These are phyloP conservation scores for Acanthiza pusilla DNA, from an alignment of 2,797 vertebrate genomes.

Conservation along the genomic window DNA sequence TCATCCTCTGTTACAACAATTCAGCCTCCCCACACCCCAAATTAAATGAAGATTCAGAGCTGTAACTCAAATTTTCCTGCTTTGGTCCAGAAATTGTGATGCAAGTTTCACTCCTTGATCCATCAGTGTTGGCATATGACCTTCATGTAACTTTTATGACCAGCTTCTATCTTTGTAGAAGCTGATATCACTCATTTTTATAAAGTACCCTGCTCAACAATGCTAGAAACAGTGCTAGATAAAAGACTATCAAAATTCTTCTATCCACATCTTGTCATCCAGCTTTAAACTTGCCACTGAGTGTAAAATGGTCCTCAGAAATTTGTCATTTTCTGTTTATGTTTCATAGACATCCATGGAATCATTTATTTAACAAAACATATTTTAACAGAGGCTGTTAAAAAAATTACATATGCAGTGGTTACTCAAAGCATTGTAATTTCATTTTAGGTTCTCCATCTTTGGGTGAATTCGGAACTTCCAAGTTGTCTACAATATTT, in stretches of 20 bases:
- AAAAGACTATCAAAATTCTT: not conserved
- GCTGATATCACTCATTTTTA: not conserved
- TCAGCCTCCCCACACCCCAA: not conserved
- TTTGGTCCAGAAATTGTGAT: not conserved
- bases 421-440: not conserved
- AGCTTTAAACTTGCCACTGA: not conserved
- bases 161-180: not conserved
- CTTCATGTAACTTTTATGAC: not conserved
- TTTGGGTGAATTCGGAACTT: not conserved
- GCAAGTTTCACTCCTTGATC: not conserved
- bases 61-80: not conserved
- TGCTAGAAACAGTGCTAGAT: not conserved
- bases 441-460: not conserved
- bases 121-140: not conserved
- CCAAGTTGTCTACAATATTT: not conserved
- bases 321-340: not conserved
- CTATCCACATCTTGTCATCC: not conserved
- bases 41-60: not conserved
- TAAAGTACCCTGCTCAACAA: not conserved
- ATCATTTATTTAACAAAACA: not conserved
- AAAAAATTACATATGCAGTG: accelerated
- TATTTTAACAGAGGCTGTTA: not conserved
- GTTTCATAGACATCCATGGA: not conserved
- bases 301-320: not conserved
- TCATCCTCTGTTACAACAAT: not conserved